Percentiles rank a stretch among this genome's conserved stretches.
These are phyloP conservation scores for Neocrepidodera transversa DNA, from an alignment of 2,888 invertebrate genomes.

Conservation along the genomic window DNA sequence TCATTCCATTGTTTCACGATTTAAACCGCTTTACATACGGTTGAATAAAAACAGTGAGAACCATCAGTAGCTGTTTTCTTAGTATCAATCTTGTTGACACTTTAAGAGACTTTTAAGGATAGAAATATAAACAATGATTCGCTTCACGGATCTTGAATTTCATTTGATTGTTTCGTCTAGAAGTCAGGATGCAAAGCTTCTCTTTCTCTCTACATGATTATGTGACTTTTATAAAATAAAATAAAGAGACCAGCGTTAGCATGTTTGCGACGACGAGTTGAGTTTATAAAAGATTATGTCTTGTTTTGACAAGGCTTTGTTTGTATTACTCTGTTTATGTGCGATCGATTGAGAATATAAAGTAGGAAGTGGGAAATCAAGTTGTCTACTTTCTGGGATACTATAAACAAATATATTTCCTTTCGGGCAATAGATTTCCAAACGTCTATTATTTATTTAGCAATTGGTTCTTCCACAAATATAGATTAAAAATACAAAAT, in stretches of 20 bases:
- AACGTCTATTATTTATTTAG: too few species aligned
- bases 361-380: conserved; percentile 6
- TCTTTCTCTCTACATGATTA: conserved; percentile 3
- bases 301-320: conserved; percentile 17
- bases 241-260: conserved; percentile 7
- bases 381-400: neutral
- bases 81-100: conserved; percentile 45
- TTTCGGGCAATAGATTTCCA: neutral
- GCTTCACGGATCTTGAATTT: conserved; percentile 22
- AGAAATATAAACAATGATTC: conserved; percentile 38
- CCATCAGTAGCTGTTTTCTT: conserved; percentile 40
- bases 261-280: conserved; percentile 2
- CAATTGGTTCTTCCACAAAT: too few species aligned
- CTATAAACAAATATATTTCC: neutral
- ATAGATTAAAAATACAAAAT: too few species aligned
- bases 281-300: conserved; percentile 14
- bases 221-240: conserved; percentile 18
- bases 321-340: conserved; percentile 9
- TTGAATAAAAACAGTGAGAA: conserved; percentile 46
- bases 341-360: conserved; percentile 13
- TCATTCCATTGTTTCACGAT: conserved; percentile 37
- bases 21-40: conserved; percentile 43
- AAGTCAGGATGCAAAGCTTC: neutral
- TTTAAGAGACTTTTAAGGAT: conserved; percentile 36
- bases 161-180: conserved; percentile 19